Evolutionary conservation across 1,140 invertebrate species (phyloP).

Genomic region (Pectinophora gossypiella): DNA sequence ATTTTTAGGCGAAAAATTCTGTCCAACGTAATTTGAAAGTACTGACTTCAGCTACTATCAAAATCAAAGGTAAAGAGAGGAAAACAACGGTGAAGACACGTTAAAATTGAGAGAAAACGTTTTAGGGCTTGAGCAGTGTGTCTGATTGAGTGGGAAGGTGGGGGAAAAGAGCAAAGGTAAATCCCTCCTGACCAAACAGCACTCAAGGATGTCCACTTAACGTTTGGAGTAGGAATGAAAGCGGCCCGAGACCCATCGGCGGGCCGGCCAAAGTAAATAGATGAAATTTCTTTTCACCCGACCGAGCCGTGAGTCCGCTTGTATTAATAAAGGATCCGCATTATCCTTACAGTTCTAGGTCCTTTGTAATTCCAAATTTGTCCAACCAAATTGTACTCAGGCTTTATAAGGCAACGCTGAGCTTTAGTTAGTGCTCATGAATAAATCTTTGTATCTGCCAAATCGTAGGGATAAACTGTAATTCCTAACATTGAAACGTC

Average conservation of each 20-base stretch:
- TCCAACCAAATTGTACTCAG: too few species aligned
- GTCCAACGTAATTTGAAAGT: not conserved
- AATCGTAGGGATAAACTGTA: too few species aligned
- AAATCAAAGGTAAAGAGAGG: constrained; percentile 9
- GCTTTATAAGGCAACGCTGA: too few species aligned
- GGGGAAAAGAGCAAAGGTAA: constrained; percentile 61
- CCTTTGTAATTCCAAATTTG: too few species aligned
- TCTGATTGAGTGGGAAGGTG: constrained; percentile 56
- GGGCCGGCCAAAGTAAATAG: constrained; percentile 53
- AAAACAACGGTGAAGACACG: constrained; percentile 6
- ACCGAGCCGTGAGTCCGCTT: too few species aligned
- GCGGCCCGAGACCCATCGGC: constrained; percentile 32
- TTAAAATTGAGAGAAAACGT: constrained; percentile 23
- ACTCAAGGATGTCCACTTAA: constrained; percentile 66
- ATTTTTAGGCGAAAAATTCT: not conserved
- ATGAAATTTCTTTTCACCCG: constrained; percentile 44
- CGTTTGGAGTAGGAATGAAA: constrained; percentile 51
- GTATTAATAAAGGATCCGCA: too few species aligned
- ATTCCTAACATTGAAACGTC: too few species aligned
- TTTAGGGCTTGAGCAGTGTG: constrained; percentile 26
- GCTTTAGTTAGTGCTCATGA: too few species aligned
- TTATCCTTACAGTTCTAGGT: too few species aligned
- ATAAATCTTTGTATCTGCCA: too few species aligned
- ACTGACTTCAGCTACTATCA: not conserved
- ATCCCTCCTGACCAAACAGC: constrained; percentile 63